Conservation (phyloP, 2,113 vertebrate genomes). For the Gila orcuttii region DNA sequence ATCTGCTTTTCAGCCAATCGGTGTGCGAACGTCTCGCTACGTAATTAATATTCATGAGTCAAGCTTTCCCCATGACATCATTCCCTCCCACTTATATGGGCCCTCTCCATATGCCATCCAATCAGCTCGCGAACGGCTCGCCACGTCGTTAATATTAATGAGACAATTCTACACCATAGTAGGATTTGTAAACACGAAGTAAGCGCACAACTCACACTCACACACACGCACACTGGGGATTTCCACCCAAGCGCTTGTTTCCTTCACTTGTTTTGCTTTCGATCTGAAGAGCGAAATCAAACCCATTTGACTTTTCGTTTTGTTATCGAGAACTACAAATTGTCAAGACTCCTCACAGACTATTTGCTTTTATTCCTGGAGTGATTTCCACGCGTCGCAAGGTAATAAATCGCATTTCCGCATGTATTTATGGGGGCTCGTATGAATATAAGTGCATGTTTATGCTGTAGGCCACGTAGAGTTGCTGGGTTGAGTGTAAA, state of each 20-base stretch:
- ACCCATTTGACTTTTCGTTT: conserved; percentile 80
- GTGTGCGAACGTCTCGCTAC: not conserved
- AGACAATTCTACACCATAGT: not conserved
- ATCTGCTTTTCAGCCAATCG: not conserved
- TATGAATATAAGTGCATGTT: conserved; percentile 13
- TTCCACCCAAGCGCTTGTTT: conserved; percentile 81
- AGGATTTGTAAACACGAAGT: not conserved
- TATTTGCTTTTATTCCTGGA: conserved; percentile 7
- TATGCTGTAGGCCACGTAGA: conserved; percentile 29
- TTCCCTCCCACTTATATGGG: not conserved
- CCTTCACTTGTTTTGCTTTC: conserved; percentile 98
- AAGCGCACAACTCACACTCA: conserved; percentile 9
- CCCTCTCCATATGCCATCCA: not conserved
- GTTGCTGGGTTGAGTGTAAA: conserved; percentile 45
- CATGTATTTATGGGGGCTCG: conserved; percentile 49
- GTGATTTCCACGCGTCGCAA: conserved; percentile 45
- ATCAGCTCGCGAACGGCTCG: not conserved
- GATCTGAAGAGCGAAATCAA: conserved; percentile 83
- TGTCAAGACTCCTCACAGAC: conserved; percentile 16
- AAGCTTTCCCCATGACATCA: not conserved
- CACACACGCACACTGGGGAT: conserved; percentile 79
- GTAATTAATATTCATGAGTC: not conserved
- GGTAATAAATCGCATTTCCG: conserved; percentile 61
- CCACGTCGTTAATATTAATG: not conserved
- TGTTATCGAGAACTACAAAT: conserved; percentile 66